phyloP scores from a whole-genome alignment of 2,888 invertebrate genomes.

The Epinotia ramella region DNA sequence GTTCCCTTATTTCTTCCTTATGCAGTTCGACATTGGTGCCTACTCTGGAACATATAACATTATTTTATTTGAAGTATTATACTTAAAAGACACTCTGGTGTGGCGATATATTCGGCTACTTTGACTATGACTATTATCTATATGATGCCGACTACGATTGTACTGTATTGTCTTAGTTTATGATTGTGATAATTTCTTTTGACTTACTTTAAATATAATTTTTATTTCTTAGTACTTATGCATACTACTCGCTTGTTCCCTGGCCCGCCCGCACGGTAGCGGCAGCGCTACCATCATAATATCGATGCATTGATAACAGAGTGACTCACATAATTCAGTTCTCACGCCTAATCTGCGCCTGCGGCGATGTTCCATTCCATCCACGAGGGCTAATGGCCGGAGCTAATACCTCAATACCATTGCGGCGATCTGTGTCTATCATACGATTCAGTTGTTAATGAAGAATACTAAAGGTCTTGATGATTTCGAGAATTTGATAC shows the following conservation, averaged over 20 bases:
- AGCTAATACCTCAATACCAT: background rate
- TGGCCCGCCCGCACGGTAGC: slow-evolving; percentile 56
- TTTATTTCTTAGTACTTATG: background rate
- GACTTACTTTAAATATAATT: too few relatives aligned
- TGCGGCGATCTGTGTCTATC: background rate
- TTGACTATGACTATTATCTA: too few relatives aligned
- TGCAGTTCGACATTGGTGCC: too few relatives aligned
- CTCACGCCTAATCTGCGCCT: slow-evolving; percentile 53
- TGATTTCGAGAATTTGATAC: background rate
- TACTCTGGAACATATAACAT: too few relatives aligned
- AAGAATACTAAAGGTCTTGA: background rate
- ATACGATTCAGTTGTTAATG: background rate
- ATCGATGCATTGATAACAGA: slow-evolving; percentile 58
- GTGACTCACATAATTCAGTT: slow-evolving; percentile 57
- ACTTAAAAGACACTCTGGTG: too few relatives aligned
- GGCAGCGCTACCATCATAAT: slow-evolving; percentile 54
- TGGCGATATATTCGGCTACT: too few relatives aligned
- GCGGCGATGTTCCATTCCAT: background rate
- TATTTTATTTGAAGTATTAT: too few relatives aligned
- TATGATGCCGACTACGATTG: too few relatives aligned
- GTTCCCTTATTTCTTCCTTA: too few relatives aligned
- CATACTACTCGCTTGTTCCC: slow-evolving; percentile 36
- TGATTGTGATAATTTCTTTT: too few relatives aligned
- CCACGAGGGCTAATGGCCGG: slow-evolving; percentile 4
- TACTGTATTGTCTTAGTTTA: too few relatives aligned